Percentiles rank a stretch among this genome's conserved stretches.
These are phyloP conservation scores for Ploceus nigricollis DNA, from an alignment of 2,113 vertebrate species.

Conservation along the genomic window DNA sequence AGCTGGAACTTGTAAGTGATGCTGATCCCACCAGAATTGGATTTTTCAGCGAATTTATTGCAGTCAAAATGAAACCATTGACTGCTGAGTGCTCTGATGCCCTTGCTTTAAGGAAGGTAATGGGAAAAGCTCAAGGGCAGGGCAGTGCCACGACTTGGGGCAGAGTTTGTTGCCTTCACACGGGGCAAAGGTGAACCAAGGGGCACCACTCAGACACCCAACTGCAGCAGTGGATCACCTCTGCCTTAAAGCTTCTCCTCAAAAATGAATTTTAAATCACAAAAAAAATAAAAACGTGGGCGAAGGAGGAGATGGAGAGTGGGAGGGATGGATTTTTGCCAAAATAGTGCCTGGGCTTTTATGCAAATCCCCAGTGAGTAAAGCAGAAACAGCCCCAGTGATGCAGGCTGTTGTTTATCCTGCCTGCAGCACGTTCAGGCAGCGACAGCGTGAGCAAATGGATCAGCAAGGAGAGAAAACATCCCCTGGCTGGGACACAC, in stretches of 20 bases:
- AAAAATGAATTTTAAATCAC: not conserved
- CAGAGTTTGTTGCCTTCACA: not conserved
- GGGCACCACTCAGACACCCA: not conserved
- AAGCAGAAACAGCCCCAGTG: not conserved
- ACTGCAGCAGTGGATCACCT: accelerated
- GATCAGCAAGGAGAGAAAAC: not conserved
- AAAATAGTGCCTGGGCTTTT: not conserved
- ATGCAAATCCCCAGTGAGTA: not conserved
- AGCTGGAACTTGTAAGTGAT: not conserved
- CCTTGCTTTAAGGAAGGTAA: not conserved
- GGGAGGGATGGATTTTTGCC: not conserved
- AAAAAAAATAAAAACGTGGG: accelerated
- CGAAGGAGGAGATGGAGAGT: not conserved
- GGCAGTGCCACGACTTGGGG: not conserved
- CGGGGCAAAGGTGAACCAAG: not conserved
- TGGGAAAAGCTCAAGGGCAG: not conserved
- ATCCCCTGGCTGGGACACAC: not conserved
- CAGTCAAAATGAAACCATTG: not conserved
- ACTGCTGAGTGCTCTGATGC: no score
- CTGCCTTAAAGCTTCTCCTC: not conserved
- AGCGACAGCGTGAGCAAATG: accelerated
- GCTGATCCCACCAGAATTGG: accelerated
- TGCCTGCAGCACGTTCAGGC: not conserved
- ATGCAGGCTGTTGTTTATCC: not conserved
- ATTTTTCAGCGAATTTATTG: not conserved